Evolutionary conservation across 2,113 vertebrate genomes (phyloP), one percentile per base, ranked within the genome.

Genomic region (Mustela nigripes): DNA sequence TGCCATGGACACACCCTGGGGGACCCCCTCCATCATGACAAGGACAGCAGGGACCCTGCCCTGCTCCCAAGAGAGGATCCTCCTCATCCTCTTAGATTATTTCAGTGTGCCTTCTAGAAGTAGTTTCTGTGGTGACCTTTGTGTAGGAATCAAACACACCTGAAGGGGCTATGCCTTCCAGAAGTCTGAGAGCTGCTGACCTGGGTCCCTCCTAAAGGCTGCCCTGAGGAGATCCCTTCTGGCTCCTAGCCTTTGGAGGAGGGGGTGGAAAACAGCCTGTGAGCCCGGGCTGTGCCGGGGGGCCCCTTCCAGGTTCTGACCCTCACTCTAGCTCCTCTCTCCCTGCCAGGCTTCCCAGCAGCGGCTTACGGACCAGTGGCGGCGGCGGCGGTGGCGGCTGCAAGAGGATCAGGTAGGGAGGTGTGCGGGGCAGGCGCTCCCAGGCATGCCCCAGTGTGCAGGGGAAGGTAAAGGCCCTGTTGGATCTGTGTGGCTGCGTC

Each of bases 351-450:
- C 99, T 99, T 99, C 94, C 99, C 99, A 19, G 99, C 99, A 97
- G 99, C 99, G 11, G 99, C 99, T 86, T 99, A 99, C 4, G 99
- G 99, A 99, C 99, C 99, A 98, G 99, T 99, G 99, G 99, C 99
- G 2, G 99, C 99, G 0, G 99, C 99, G 3, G 99, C 99, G 0
- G 99, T 99, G 99, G 99, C 99, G 0, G 99, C 99, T 80, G 99
- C 99, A 11, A 99, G 99, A 99, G 99, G 99, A 99, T 99, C 99
- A 99, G 99, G 99, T 99, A 99, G 99, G 99, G 99, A 99, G 98
- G 98, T 99, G 99, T 99, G 98, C 98, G 99, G 99, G 99, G 99
- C 99, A 99, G 98, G 99, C 98, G 98, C 98, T 99, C 99, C 99
- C 98, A 99, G 99, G 99, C 99, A 99, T 99, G 99, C 99, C 99